Conservation (phyloP, 2,113 vertebrate genomes). For the Scalopus aquaticus region DNA sequence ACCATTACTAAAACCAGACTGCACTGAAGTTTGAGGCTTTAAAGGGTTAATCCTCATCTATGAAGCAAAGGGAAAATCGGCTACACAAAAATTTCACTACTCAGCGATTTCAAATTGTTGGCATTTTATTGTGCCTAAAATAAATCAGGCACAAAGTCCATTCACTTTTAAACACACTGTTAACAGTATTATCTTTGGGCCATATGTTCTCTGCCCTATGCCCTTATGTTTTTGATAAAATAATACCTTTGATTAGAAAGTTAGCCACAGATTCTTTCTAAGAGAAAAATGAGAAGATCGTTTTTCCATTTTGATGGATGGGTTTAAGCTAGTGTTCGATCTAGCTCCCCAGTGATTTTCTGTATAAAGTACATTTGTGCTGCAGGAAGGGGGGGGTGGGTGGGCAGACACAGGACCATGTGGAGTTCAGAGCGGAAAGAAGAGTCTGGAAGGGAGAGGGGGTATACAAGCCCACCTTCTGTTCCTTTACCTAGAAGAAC, state of each 20-base stretch:
- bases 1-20: not conserved
- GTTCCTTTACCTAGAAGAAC: not conserved
- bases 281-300: not conserved
- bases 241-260: not conserved
- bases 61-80: not conserved
- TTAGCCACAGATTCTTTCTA: not conserved
- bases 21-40: not conserved
- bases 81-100: not conserved
- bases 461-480: too few relatives aligned
- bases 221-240: not conserved
- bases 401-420: fast-evolving
- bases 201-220: not conserved
- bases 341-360: not conserved
- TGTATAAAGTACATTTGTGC: not conserved
- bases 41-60: not conserved
- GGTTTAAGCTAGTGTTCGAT: not conserved
- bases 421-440: not conserved
- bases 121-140: not conserved
- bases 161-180: not conserved
- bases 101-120: not conserved
- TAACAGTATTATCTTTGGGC: not conserved
- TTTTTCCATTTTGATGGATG: not conserved
- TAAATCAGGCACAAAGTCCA: not conserved
- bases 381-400: not conserved
- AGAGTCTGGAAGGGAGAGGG: too few relatives aligned